Percentiles rank a stretch among this genome's conserved stretches.
Evolutionary conservation across 2,113 vertebrate genomes (phyloP).

Genomic region (Pomatorhinus ruficollis): DNA sequence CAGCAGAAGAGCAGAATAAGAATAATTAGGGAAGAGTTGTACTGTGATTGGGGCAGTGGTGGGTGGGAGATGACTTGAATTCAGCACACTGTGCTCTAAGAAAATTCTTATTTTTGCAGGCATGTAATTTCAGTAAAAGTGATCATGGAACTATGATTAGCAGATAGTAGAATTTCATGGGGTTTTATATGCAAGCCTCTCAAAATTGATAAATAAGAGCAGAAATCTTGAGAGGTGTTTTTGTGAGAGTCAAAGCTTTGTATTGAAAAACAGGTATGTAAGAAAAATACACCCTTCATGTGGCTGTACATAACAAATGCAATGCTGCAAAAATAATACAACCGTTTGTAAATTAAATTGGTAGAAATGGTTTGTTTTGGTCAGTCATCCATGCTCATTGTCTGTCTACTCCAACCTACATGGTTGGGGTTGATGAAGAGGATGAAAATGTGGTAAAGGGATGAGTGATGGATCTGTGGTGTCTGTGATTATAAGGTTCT

Average conservation of each 20-base stretch:
- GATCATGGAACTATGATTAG: neutral
- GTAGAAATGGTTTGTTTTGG: neutral
- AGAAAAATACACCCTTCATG: neutral
- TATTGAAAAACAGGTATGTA: accelerated
- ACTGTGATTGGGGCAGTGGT: neutral
- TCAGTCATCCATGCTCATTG: neutral
- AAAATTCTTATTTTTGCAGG: neutral
- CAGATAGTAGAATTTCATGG: neutral
- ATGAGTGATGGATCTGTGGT: neutral
- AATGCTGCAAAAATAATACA: neutral
- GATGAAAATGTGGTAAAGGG: neutral
- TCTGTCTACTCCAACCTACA: accelerated
- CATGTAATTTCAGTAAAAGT: neutral
- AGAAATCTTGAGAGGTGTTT: neutral
- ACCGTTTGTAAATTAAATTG: neutral
- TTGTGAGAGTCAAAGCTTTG: neutral
- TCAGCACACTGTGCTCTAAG: neutral
- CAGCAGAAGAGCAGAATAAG: neutral
- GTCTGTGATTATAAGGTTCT: neutral
- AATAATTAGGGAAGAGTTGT: neutral
- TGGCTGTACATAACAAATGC: neutral
- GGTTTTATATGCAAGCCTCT: neutral
- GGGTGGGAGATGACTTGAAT: neutral
- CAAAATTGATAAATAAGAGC: neutral
- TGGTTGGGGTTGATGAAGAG: neutral